Percentiles rank a stretch among this genome's conserved stretches.
Evolutionary conservation across 2,113 vertebrate genomes (phyloP).

Genomic region (Brachyistius frenatus): DNA sequence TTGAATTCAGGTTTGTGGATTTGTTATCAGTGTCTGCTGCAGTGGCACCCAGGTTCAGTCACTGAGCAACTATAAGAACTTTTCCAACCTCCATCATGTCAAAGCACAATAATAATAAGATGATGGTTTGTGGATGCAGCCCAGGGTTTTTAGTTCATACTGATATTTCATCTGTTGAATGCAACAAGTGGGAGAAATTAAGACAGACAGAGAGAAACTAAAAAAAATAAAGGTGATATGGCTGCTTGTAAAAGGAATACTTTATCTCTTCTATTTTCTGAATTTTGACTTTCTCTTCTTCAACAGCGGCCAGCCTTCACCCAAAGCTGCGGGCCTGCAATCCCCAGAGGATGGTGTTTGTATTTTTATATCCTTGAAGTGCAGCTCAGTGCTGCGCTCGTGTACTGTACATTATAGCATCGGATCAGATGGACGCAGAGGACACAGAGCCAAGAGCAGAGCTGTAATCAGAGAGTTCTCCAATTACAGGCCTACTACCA

Average conservation of each 20-base stretch:
- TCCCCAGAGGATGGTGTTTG: constrained; percentile 46
- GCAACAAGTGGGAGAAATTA: background rate
- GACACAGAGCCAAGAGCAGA: constrained; percentile 61
- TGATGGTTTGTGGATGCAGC: background rate
- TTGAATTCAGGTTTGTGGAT: constrained; percentile 2
- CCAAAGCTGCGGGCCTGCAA: constrained; percentile 19
- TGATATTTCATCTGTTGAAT: background rate
- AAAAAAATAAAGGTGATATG: background rate
- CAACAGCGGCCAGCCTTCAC: constrained; percentile 18
- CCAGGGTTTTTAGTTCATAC: background rate
- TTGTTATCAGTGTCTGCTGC: constrained; percentile 1
- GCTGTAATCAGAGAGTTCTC: constrained; percentile 77
- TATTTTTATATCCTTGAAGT: constrained; percentile 54
- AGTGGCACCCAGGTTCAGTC: background rate
- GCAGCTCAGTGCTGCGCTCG: constrained; percentile 35
- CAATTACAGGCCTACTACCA: constrained; percentile 79
- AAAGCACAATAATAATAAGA: background rate
- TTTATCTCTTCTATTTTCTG: background rate
- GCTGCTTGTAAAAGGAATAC: background rate
- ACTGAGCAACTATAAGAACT: background rate
- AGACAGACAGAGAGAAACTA: background rate
- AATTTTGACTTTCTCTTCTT: constrained; percentile 25
- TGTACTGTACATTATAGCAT: constrained; percentile 27
- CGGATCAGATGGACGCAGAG: constrained; percentile 50
- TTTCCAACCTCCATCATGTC: background rate